A percentile compares a stretch with the other conserved stretches of the same genome.
Evolutionary conservation across 2,113 vertebrate species (phyloP).

Genomic region (Butorides virescens): DNA sequence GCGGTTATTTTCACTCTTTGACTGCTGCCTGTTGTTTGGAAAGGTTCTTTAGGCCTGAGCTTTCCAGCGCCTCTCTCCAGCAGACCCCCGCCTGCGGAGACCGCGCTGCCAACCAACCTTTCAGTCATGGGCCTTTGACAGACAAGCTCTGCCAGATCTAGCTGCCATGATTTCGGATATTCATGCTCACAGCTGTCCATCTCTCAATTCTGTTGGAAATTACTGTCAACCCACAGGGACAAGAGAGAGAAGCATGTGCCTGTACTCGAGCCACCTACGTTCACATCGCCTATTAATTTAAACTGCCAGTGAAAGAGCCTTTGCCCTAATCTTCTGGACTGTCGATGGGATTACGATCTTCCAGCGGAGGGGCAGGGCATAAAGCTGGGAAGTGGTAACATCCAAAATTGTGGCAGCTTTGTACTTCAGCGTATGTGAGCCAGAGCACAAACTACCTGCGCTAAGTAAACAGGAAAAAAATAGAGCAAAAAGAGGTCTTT

Average conservation of each 20-base stretch:
- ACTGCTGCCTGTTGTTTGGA: not conserved
- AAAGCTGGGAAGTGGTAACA: not conserved
- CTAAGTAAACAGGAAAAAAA: slow-evolving; percentile 1
- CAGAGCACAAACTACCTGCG: not conserved
- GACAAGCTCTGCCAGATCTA: slow-evolving; percentile 38
- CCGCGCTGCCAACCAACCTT: not conserved
- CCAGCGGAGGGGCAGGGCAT: not conserved
- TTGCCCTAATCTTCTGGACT: not conserved
- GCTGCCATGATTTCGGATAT: slow-evolving; percentile 12
- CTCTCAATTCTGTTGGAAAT: slow-evolving; percentile 13
- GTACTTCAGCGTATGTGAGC: not conserved
- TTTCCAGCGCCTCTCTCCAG: not conserved
- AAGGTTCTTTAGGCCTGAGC: not conserved
- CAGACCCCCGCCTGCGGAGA: not conserved
- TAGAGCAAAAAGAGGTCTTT: not conserved
- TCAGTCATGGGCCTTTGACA: slow-evolving; percentile 8
- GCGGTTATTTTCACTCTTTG: not conserved
- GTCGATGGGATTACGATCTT: not conserved
- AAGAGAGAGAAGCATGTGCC: not conserved
- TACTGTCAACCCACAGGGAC: not conserved
- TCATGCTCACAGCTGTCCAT: slow-evolving; percentile 45
- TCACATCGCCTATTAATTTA: not conserved
- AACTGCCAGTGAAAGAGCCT: not conserved
- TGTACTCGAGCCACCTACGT: not conserved
- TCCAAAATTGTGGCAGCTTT: not conserved